A percentile compares a stretch with the other conserved stretches of the same genome.
Conservation (phyloP, 2,888 invertebrate genomes). For the Eupithecia vulgata region DNA sequence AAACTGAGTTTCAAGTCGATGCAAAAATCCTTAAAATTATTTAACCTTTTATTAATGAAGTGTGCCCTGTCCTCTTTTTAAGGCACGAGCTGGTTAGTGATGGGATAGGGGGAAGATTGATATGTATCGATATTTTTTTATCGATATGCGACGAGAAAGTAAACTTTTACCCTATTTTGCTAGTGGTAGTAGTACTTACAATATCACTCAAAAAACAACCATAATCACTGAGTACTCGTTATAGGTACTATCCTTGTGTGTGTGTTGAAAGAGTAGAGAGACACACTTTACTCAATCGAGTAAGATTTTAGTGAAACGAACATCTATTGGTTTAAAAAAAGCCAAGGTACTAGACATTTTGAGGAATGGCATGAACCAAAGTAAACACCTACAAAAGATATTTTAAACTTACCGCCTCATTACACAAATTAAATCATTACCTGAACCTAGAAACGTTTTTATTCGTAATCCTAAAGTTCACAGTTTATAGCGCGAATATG, state of each 20-base stretch:
- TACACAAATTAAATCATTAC: not conserved
- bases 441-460: not conserved
- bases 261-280: not conserved
- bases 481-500: constrained; percentile 36
- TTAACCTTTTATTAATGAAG: constrained; percentile 79
- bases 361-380: not conserved
- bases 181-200: not conserved
- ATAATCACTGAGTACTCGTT: not conserved
- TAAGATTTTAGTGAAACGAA: not conserved
- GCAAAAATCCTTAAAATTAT: constrained; percentile 70
- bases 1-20: constrained; percentile 48
- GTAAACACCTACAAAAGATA: not conserved
- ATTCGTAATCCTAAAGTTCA: constrained; percentile 37
- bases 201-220: not conserved
- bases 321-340: not conserved
- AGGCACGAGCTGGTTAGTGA: constrained; percentile 70
- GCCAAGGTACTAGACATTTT: not conserved
- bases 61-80: constrained; percentile 74
- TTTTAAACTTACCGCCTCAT: not conserved
- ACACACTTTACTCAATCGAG: too few species aligned
- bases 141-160: not conserved
- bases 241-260: not conserved
- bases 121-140: constrained; percentile 21
- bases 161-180: not conserved
- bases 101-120: constrained; percentile 40